phyloP scores from a whole-genome alignment of 2,888 invertebrate species.

The Rhimphoctona megacephalus region DNA sequence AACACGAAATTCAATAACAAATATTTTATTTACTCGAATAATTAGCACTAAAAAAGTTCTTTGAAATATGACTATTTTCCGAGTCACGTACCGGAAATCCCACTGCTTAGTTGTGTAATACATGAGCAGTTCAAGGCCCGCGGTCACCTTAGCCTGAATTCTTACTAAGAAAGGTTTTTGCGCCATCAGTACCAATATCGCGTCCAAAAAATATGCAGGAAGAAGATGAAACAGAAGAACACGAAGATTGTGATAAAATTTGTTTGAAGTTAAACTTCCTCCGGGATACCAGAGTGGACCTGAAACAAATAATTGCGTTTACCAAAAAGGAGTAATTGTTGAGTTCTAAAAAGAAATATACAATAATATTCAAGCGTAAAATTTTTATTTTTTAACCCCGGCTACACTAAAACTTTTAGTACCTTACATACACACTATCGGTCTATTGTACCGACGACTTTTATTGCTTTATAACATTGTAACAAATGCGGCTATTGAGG shows the following conservation, averaged over 20 bases:
- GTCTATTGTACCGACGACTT: no score
- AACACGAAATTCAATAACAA: background rate
- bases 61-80: background rate
- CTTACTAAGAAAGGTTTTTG: slow-evolving; percentile 91
- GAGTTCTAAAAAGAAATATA: no score
- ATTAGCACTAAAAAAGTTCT: background rate
- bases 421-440: no score
- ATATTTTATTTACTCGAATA: background rate
- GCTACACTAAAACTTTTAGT: no score
- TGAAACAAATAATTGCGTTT: slow-evolving; percentile 60
- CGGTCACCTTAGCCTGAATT: slow-evolving; percentile 87
- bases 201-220: slow-evolving; percentile 92
- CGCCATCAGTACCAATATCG: slow-evolving; percentile 88
- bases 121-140: slow-evolving; percentile 89
- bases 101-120: slow-evolving; percentile 94
- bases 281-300: slow-evolving; percentile 85
- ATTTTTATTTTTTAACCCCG: no score
- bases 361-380: no score
- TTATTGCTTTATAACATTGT: no score
- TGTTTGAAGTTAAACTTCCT: slow-evolving; percentile 90
- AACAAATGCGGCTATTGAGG: no score
- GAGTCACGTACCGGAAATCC: slow-evolving; percentile 87
- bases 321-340: background rate
- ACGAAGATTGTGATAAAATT: slow-evolving; percentile 88
- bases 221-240: slow-evolving; percentile 91